Base-by-base conservation (phyloP, 37 sponge, comb jelly and placozoan species). In the Ianthella basta region DNA sequence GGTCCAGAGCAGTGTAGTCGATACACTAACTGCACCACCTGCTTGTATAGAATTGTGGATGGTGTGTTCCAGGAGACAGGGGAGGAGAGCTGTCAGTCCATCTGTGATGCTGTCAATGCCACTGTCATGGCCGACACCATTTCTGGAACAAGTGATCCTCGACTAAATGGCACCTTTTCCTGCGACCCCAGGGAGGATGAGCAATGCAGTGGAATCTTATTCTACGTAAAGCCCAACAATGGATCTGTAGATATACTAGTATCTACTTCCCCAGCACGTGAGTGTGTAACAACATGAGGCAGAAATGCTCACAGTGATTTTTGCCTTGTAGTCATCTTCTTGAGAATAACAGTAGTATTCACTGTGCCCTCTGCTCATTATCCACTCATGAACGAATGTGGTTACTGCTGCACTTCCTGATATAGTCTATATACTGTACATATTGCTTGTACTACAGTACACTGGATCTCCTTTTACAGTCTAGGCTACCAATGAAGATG, bases 1-100 rank as follows among this genome's bases (percentile, higher is more conserved):
- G 70, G 70, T 16, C 19, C 70, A 34, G 35, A 69, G 35, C 70
- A 69, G 34, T 69, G 70, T 35, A 27, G 10, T 69, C 70, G 34
- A 2, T 69, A 69, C 34, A 30, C 35, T 69, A 33, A 35, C 1
- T 69, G 70, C 8, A 69, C 35, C 18, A 34, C 70, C 19, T 69
- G 70, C 34, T 6, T 69, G 8, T 69, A 34, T 69, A 13, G 35
- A 34, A 29, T 69, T 69, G 70, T 30, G 35, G 34, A 30, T 2
- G 35, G 34, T 3, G 35, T 34, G 34, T 15, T 69, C 35, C 35
- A 34, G 34, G 4, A 16, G 18, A 69, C 12, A 6, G 34, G 15
- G 19, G 15, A 6, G 12, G 70, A 69, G 19, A 35, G 34, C 1
- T 69, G 70, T 30, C 1, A 16, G 1, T 18, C 35, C 34, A 32